Conservation (phyloP, 2,888 invertebrate species). For the Pollenia angustigena region DNA sequence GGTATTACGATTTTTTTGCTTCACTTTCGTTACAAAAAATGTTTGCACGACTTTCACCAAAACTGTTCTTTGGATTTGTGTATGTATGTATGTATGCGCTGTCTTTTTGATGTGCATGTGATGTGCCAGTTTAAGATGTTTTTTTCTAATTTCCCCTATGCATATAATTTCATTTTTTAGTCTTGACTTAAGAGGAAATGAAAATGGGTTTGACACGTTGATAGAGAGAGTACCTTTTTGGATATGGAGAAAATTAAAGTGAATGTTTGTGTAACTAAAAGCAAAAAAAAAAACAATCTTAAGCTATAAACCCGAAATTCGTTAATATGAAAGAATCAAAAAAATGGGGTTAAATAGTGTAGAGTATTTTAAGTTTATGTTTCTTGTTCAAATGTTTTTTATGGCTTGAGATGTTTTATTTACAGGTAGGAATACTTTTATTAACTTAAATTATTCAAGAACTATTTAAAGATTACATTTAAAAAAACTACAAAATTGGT, state of each 20-base stretch:
- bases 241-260: slow-evolving; percentile 42
- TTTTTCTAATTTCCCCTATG: slow-evolving; percentile 21
- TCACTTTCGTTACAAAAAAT: too few relatives aligned
- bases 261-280: neutral
- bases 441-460: too few relatives aligned
- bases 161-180: slow-evolving; percentile 29
- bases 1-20: too few relatives aligned
- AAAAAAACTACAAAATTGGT: too few relatives aligned
- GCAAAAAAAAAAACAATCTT: too few relatives aligned
- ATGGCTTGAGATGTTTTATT: too few relatives aligned
- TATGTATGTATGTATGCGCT: neutral
- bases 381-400: too few relatives aligned
- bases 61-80: neutral
- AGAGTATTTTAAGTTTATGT: too few relatives aligned
- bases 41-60: neutral
- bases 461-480: too few relatives aligned
- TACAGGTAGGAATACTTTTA: too few relatives aligned
- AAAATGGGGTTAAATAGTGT: too few relatives aligned
- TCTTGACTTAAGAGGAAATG: slow-evolving; percentile 29
- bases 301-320: neutral
- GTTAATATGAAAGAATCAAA: too few relatives aligned
- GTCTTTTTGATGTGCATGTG: neutral
- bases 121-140: neutral
- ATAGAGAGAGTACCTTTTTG: slow-evolving; percentile 17
- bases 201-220: slow-evolving; percentile 42